phyloP scores from a whole-genome alignment of 2,888 invertebrate species.

The Eupithecia dodoneata region DNA sequence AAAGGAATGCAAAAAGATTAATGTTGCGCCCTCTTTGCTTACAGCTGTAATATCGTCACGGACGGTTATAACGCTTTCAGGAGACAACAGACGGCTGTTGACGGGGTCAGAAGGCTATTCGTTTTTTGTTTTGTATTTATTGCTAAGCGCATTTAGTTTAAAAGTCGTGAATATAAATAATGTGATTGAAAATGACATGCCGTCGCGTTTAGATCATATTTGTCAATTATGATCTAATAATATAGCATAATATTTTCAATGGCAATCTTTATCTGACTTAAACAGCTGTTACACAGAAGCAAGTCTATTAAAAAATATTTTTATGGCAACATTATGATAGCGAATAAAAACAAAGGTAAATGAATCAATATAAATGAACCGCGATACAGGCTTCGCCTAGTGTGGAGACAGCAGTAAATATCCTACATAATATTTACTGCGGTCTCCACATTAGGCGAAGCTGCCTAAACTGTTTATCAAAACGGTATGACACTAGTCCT shows the following conservation, averaged over 20 bases:
- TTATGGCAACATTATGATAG: background rate
- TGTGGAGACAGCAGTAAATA: no score
- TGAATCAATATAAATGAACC: no score
- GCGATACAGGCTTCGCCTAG: no score
- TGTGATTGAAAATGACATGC: background rate
- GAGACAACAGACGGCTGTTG: background rate
- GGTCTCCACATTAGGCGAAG: no score
- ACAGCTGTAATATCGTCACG: conserved; percentile 34
- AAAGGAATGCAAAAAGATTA: conserved; percentile 46
- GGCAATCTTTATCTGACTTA: background rate
- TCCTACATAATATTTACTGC: no score
- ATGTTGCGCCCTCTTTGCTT: conserved; percentile 43
- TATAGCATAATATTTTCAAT: background rate
- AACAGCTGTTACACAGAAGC: background rate
- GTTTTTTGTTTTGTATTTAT: background rate
- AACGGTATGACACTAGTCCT: no score
- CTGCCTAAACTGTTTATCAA: no score
- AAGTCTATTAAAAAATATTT: background rate
- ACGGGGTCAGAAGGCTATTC: background rate
- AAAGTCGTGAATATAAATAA: background rate
- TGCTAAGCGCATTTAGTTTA: background rate
- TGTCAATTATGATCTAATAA: background rate
- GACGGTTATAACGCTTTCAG: conserved; percentile 30
- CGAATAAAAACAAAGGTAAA: background rate
- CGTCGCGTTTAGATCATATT: background rate